Percentiles rank a stretch among this genome's conserved stretches.
These are phyloP conservation scores for Philereme vetulata DNA, from an alignment of 2,888 invertebrate genomes.

Conservation along the genomic window DNA sequence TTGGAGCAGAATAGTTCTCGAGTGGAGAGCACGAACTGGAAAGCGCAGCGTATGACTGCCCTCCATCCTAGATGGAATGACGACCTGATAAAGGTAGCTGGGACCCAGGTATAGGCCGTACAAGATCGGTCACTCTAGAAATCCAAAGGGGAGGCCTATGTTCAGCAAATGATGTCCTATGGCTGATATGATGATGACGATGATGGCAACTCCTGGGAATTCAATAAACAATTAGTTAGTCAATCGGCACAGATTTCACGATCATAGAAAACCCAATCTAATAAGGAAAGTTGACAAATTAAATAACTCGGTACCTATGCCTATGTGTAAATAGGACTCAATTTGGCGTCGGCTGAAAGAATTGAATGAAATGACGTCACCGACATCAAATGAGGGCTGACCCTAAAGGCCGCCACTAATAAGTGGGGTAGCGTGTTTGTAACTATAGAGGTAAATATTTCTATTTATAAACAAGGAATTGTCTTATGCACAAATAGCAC, in stretches of 20 bases:
- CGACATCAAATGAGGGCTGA: slow-evolving; percentile 47
- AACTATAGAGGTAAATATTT: slow-evolving; percentile 14
- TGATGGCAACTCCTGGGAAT: neutral
- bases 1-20: no score
- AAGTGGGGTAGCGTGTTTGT: slow-evolving; percentile 41
- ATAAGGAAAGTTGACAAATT: slow-evolving; percentile 16
- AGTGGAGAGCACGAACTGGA: no score
- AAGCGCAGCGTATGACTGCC: no score
- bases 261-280: slow-evolving; percentile 1
- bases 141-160: no score
- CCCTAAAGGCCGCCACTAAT: slow-evolving; percentile 49
- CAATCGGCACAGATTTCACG: neutral
- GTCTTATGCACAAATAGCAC: slow-evolving; percentile 1
- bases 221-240: neutral
- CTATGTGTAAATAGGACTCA: slow-evolving; percentile 12
- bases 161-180: no score
- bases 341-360: slow-evolving; percentile 36
- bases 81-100: no score
- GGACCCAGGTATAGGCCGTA: no score
- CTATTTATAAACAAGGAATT: slow-evolving; percentile 15
- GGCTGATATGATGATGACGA: no score
- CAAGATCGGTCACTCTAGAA: no score
- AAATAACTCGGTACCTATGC: slow-evolving; percentile 8
- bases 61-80: no score
- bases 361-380: slow-evolving; percentile 59